Percentiles rank a stretch among this genome's conserved stretches.
phyloP scores from a whole-genome alignment of 2,888 invertebrate genomes.

The Ceratothoa steindachneri region DNA sequence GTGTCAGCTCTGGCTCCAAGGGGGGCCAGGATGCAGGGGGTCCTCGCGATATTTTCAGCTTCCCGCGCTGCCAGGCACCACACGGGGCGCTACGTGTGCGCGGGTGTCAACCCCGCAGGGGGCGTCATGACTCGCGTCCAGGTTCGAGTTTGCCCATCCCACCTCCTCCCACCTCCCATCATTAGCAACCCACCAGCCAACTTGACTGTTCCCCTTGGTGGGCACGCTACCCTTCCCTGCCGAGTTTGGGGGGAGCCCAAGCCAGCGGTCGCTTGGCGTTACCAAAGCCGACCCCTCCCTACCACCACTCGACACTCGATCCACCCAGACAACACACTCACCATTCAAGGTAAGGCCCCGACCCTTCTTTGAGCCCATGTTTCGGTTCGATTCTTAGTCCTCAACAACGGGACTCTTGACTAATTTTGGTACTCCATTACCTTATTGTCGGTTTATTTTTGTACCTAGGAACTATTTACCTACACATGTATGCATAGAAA shows the following conservation, averaged over 20 bases:
- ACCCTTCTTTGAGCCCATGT: background rate
- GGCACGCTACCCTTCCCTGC: constrained; percentile 34
- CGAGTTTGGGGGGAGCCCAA: constrained; percentile 33
- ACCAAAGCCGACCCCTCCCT: constrained; percentile 20
- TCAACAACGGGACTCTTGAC: too few species aligned
- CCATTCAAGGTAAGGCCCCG: constrained; percentile 31
- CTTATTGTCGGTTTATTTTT: too few species aligned
- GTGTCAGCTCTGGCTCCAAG: constrained; percentile 17
- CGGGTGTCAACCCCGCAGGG: constrained; percentile 40
- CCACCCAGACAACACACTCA: constrained; percentile 35
- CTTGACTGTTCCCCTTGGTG: constrained; percentile 30
- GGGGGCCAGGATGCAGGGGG: background rate
- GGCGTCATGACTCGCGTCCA: constrained; percentile 42
- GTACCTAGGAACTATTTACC: too few species aligned
- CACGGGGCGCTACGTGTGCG: constrained; percentile 40
- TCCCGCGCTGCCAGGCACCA: constrained; percentile 21
- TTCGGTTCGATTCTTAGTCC: background rate
- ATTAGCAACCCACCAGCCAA: constrained; percentile 36
- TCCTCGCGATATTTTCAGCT: constrained; percentile 14
- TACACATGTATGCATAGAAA: too few species aligned
- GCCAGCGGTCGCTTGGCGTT: constrained; percentile 30
- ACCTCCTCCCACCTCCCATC: constrained; percentile 40
- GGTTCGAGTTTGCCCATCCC: constrained; percentile 34
- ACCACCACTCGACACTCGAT: constrained; percentile 18
- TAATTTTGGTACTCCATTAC: too few species aligned